A percentile compares a stretch with the other conserved stretches of the same genome.
phyloP scores from a whole-genome alignment of 1,140 invertebrate species.

The Zaprionus africanus region DNA sequence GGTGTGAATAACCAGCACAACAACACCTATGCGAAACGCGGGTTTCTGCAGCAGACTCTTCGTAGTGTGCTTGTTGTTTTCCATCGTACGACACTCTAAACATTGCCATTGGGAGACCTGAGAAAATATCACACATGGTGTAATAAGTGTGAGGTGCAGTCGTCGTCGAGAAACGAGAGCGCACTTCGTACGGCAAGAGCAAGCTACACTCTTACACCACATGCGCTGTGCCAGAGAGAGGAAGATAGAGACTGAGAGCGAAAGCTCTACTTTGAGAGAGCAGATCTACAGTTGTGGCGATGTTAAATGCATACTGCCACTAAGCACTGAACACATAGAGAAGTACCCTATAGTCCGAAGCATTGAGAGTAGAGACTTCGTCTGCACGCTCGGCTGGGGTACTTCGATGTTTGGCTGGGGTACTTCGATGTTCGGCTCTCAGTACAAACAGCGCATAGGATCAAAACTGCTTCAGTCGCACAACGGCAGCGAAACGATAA shows the following conservation, averaged over 20 bases:
- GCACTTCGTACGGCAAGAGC: background rate
- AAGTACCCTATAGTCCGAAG: too few relatives aligned
- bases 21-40: constrained; percentile 61
- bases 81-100: constrained; percentile 36
- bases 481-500: too few relatives aligned
- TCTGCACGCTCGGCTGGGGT: too few relatives aligned
- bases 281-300: background rate
- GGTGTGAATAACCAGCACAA: constrained; percentile 62
- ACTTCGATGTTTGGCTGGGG: too few relatives aligned
- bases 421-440: too few relatives aligned
- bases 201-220: background rate
- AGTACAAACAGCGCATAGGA: too few relatives aligned
- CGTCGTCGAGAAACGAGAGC: background rate
- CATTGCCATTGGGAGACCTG: background rate
- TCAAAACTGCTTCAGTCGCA: too few relatives aligned
- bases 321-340: too few relatives aligned
- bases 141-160: background rate
- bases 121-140: background rate
- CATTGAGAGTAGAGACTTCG: too few relatives aligned
- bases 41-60: constrained; percentile 46
- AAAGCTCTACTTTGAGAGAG: background rate
- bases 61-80: constrained; percentile 23
- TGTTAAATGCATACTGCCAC: background rate
- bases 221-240: background rate
- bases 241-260: background rate